A percentile compares a stretch with the other conserved stretches of the same genome.
Conservation (phyloP, 2,113 vertebrate genomes). For the Dinomys branickii region DNA sequence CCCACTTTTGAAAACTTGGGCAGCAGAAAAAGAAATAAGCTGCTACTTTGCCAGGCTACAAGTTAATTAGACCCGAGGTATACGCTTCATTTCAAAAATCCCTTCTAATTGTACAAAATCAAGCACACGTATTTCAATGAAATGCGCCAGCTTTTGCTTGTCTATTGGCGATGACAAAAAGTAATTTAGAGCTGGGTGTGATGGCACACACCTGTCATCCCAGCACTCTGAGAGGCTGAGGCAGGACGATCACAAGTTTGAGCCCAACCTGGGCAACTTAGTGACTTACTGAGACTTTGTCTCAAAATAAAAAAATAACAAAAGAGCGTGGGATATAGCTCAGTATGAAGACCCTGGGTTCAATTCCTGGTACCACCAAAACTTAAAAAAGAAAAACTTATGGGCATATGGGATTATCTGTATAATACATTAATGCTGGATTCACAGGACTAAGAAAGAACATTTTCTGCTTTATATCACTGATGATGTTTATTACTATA, state of each 20-base stretch:
- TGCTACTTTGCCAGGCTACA: neutral
- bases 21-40: neutral
- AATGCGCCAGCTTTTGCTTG: neutral
- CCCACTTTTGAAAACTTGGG: constrained; percentile 9
- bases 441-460: neutral
- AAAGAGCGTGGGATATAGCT: neutral
- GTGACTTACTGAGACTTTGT: neutral
- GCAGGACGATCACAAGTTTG: neutral
- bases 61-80: constrained; percentile 24
- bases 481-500: neutral
- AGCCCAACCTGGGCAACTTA: neutral
- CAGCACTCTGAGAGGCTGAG: neutral
- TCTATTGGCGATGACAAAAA: neutral
- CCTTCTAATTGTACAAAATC: neutral
- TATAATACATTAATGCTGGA: neutral
- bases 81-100: neutral
- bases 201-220: neutral
- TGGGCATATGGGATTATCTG: neutral
- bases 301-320: neutral
- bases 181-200: neutral
- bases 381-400: neutral
- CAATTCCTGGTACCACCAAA: neutral
- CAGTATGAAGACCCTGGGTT: neutral
- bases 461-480: neutral
- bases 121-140: neutral